phyloP scores from a whole-genome alignment of 2,797 vertebrate genomes.

The Smutsia temminckii region DNA sequence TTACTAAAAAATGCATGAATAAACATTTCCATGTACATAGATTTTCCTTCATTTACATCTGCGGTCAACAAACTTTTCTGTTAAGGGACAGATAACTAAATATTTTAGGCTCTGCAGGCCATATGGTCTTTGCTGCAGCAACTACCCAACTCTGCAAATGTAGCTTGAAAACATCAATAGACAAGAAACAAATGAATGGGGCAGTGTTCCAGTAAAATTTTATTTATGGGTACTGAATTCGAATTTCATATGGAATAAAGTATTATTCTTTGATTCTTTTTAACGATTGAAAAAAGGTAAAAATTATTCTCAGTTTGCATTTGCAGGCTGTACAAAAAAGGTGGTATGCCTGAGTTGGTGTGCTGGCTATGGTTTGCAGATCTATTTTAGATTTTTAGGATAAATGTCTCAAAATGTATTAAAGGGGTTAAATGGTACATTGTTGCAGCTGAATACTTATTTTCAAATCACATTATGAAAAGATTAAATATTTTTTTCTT shows the following conservation, averaged over 20 bases:
- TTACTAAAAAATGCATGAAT: not conserved
- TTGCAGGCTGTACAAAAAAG: not conserved
- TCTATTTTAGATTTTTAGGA: slow-evolving; percentile 8
- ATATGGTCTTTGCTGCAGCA: slow-evolving; percentile 2
- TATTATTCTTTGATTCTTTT: not conserved
- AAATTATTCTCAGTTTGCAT: not conserved
- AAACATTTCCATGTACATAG: not conserved
- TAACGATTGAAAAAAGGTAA: not conserved
- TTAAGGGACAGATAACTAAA: not conserved
- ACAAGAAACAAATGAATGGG: not conserved
- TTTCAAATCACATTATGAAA: slow-evolving; percentile 8
- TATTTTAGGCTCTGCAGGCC: not conserved
- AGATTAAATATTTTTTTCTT: not conserved
- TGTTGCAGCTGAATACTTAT: not conserved
- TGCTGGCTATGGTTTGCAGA: not conserved
- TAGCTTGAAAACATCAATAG: not conserved
- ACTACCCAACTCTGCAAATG: not conserved
- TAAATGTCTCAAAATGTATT: not conserved
- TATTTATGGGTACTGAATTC: not conserved
- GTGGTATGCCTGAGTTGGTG: not conserved
- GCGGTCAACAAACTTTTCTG: not conserved
- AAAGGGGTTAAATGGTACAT: not conserved
- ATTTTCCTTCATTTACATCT: not conserved
- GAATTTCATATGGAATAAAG: slow-evolving; percentile 15
- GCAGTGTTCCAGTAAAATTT: not conserved